A percentile compares a stretch with the other conserved stretches of the same genome.
Conservation (phyloP, 2,113 vertebrate species). For the Cygnus buccinator region DNA sequence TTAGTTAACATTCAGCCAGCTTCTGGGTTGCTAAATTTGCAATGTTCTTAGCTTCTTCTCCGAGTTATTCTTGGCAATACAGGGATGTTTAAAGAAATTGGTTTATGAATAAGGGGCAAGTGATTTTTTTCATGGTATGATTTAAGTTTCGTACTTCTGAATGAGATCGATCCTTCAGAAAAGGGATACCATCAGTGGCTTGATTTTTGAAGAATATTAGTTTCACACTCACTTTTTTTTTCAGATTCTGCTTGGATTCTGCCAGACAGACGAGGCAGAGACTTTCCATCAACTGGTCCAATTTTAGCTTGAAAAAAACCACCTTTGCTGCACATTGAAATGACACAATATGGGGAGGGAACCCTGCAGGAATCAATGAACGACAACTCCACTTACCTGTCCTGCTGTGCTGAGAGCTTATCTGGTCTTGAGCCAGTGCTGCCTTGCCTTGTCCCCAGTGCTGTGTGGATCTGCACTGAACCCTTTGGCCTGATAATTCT, state of each 20-base stretch:
- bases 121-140: not conserved
- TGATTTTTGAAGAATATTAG: not conserved
- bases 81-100: not conserved
- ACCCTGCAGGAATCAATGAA: slow-evolving; percentile 78
- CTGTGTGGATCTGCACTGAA: slow-evolving; percentile 82
- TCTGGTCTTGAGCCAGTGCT: slow-evolving; percentile 80
- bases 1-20: not conserved
- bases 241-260: slow-evolving; percentile 97
- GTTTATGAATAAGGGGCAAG: not conserved
- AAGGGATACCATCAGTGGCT: not conserved
- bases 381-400: slow-evolving; percentile 71
- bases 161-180: not conserved
- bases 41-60: not conserved
- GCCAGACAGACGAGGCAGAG: slow-evolving; percentile 95
- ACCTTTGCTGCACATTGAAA: slow-evolving; percentile 95
- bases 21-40: not conserved
- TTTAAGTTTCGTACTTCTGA: not conserved
- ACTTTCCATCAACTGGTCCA: slow-evolving; percentile 99
- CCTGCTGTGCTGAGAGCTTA: slow-evolving; percentile 84
- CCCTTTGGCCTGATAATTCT: slow-evolving; percentile 80
- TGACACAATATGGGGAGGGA: slow-evolving; percentile 59
- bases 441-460: slow-evolving; percentile 86
- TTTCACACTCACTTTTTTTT: slow-evolving; percentile 11
- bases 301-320: slow-evolving; percentile 98
- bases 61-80: not conserved